These are phyloP conservation scores for Aradus depressus DNA, from an alignment of 2,888 invertebrate genomes.

Conservation along the genomic window DNA sequence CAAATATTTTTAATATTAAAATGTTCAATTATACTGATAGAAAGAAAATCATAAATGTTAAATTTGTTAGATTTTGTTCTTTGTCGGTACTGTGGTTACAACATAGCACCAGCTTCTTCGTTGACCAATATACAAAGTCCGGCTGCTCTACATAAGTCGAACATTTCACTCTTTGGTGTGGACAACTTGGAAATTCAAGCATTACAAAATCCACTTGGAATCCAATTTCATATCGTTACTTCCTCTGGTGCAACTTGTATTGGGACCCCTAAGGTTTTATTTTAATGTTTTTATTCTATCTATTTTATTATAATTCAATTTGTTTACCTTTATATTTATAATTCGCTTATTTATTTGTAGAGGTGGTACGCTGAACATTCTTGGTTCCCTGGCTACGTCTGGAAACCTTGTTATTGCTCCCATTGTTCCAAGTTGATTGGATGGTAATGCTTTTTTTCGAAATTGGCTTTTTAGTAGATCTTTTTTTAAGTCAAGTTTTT, in stretches of 20 bases:
- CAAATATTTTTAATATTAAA: neutral
- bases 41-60: neutral
- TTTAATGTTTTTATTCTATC: neutral
- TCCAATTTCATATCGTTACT: conserved; percentile 45
- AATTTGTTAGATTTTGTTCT: conserved; percentile 42
- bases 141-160: conserved; percentile 39
- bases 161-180: conserved; percentile 45
- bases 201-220: conserved; percentile 45
- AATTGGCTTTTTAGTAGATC: neutral
- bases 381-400: conserved; percentile 55
- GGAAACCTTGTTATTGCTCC: conserved; percentile 51
- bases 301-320: conserved; percentile 2
- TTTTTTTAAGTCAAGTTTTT: neutral
- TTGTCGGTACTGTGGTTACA: conserved; percentile 49
- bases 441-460: conserved; percentile 35
- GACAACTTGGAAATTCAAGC: conserved; percentile 45
- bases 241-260: conserved; percentile 45
- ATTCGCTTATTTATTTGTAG: conserved; percentile 13
- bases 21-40: neutral
- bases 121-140: conserved; percentile 44
- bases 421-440: conserved; percentile 50
- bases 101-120: conserved; percentile 45
- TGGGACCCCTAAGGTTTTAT: conserved; percentile 41
- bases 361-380: conserved; percentile 47
- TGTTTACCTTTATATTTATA: too few species aligned